Percentiles rank a stretch among this genome's conserved stretches.
These are phyloP conservation scores for Pseudococcus jackbeardsleyi DNA, from an alignment of 2,888 invertebrate species.

Conservation along the genomic window DNA sequence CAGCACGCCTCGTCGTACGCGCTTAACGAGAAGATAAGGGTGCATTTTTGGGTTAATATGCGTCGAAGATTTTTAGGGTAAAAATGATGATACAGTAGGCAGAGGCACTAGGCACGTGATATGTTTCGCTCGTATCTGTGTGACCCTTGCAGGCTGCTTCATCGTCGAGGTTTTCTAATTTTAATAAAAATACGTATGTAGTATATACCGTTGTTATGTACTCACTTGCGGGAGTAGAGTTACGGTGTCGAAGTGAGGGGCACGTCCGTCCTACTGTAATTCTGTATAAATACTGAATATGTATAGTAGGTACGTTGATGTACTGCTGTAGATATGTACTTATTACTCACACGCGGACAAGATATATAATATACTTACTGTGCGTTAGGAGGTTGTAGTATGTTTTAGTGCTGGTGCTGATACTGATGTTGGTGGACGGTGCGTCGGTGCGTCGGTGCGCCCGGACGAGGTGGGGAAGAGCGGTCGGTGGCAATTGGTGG, in stretches of 20 bases:
- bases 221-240: no score
- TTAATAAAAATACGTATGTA: slow-evolving; percentile 40
- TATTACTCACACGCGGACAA: not conserved
- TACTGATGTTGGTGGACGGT: not conserved
- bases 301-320: no score
- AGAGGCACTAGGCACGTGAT: no score
- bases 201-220: not conserved
- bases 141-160: slow-evolving; percentile 12
- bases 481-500: slow-evolving; percentile 59
- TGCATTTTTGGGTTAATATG: slow-evolving; percentile 8
- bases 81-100: not conserved
- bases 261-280: no score
- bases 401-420: not conserved
- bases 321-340: not conserved
- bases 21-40: slow-evolving; percentile 9
- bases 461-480: not conserved
- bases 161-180: slow-evolving; percentile 11
- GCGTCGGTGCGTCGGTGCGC: not conserved
- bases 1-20: not conserved
- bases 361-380: not conserved
- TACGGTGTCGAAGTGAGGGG: not conserved
- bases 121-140: not conserved
- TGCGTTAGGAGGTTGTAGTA: not conserved
- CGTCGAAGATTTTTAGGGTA: not conserved
- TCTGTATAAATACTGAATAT: not conserved